Evolutionary conservation across 2,888 invertebrate genomes (phyloP).

Genomic region (Tetragonula carbonaria): DNA sequence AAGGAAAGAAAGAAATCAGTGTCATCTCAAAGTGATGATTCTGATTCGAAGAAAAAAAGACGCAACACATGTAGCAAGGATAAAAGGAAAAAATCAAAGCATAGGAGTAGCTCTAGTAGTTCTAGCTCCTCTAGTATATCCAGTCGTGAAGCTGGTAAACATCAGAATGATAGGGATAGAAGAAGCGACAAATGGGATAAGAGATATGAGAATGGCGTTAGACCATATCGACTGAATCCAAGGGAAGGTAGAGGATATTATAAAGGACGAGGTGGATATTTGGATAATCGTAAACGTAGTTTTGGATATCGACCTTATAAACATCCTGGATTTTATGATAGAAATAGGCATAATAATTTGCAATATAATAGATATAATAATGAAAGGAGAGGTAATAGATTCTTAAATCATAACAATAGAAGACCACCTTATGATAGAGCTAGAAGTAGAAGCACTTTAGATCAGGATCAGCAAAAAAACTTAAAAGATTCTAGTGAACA

Average conservation of each 20-base stretch:
- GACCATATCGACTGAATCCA: slow-evolving; percentile 44
- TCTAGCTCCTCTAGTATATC: slow-evolving; percentile 69
- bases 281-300: slow-evolving; percentile 58
- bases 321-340: slow-evolving; percentile 56
- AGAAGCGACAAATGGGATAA: slow-evolving; percentile 41
- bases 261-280: slow-evolving; percentile 48
- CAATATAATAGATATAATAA: slow-evolving; percentile 64
- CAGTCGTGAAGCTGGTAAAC: slow-evolving; percentile 48
- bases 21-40: slow-evolving; percentile 68
- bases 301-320: slow-evolving; percentile 62
- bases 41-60: slow-evolving; percentile 62
- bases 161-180: slow-evolving; percentile 43
- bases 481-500: slow-evolving; percentile 52
- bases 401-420: slow-evolving; percentile 47
- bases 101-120: slow-evolving; percentile 69
- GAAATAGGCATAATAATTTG: slow-evolving; percentile 63
- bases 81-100: slow-evolving; percentile 73
- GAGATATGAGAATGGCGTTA: slow-evolving; percentile 60
- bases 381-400: slow-evolving; percentile 53
- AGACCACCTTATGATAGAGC: slow-evolving; percentile 61
- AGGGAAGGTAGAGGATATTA: slow-evolving; percentile 59
- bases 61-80: slow-evolving; percentile 73
- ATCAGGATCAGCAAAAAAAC: slow-evolving; percentile 59
- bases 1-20: slow-evolving; percentile 68
- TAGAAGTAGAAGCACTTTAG: slow-evolving; percentile 54